Conservation (phyloP, 1,140 invertebrate species). For the Trichonephila clavipes region DNA sequence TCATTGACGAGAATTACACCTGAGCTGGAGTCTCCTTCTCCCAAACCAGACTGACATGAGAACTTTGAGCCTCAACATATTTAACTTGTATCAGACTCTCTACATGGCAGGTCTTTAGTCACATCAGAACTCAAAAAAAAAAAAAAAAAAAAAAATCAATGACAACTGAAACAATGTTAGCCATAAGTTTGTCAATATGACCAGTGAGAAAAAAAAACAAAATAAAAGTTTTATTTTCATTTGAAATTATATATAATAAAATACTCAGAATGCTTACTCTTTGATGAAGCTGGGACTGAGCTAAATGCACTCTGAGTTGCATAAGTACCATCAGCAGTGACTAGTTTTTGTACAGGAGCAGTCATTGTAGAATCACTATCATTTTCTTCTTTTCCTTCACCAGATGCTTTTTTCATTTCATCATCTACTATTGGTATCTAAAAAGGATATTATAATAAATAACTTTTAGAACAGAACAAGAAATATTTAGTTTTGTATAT, state of each 20-base stretch:
- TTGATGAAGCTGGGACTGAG: conserved; percentile 82
- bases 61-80: too few species aligned
- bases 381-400: conserved; percentile 84
- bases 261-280: conserved; percentile 27
- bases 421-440: conserved; percentile 93
- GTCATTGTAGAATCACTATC: conserved; percentile 78
- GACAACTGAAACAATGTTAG: too few species aligned
- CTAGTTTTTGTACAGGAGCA: conserved; percentile 84
- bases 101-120: too few species aligned
- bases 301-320: conserved; percentile 98
- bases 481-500: conserved; percentile 30
- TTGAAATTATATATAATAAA: background rate
- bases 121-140: too few species aligned
- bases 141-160: too few species aligned
- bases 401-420: conserved; percentile 87
- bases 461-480: conserved; percentile 59
- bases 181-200: too few species aligned
- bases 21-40: too few species aligned
- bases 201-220: too few species aligned
- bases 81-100: too few species aligned
- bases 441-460: background rate
- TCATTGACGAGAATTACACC: too few species aligned
- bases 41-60: too few species aligned
- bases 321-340: conserved; percentile 99
- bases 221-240: background rate